These are phyloP conservation scores for Collichthys lucidus DNA, from an alignment of 2,113 vertebrate genomes.

Conservation along the genomic window DNA sequence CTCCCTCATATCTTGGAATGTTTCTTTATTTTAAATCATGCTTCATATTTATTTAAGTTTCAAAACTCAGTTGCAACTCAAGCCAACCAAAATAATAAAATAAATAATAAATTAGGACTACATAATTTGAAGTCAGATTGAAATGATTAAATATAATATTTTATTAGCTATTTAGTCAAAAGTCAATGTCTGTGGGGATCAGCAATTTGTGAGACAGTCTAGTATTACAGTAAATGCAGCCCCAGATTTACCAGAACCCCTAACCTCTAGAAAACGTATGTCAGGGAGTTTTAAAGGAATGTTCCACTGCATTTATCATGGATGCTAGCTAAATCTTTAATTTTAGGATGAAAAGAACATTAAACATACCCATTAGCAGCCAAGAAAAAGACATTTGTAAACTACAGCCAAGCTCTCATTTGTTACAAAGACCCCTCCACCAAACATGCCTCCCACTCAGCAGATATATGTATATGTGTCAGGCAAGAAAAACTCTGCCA, in stretches of 20 bases:
- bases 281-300: background rate
- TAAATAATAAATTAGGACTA: background rate
- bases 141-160: background rate
- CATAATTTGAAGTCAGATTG: background rate
- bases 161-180: background rate
- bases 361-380: background rate
- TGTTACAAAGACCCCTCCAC: background rate
- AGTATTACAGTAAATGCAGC: background rate
- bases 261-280: background rate
- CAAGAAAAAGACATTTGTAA: background rate
- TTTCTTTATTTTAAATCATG: constrained; percentile 39
- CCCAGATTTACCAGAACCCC: background rate
- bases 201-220: background rate
- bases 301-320: background rate
- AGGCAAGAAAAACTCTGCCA: background rate
- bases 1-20: constrained; percentile 52
- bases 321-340: background rate
- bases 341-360: background rate
- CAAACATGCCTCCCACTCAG: background rate
- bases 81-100: background rate
- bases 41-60: constrained; percentile 38
- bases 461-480: background rate
- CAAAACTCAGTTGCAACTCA: background rate
- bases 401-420: background rate
- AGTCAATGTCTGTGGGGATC: background rate